These are phyloP conservation scores for Phyllostomus discolor DNA, from an alignment of 2,113 vertebrate genomes.

Conservation along the genomic window DNA sequence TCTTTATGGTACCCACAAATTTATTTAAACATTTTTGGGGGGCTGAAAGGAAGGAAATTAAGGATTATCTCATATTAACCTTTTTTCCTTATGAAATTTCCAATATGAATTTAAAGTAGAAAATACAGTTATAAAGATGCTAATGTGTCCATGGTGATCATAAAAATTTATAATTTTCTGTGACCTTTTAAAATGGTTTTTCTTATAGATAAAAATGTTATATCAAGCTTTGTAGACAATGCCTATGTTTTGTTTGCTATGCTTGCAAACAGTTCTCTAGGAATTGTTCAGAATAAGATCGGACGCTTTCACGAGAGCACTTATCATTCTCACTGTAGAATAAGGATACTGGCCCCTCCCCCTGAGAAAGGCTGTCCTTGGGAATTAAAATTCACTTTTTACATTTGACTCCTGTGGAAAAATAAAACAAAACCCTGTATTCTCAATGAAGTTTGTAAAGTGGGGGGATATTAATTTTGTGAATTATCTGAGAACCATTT, in stretches of 20 bases:
- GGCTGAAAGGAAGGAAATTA: neutral
- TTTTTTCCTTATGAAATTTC: constrained; percentile 24
- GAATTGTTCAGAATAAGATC: neutral
- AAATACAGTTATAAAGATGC: constrained; percentile 26
- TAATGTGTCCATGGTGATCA: constrained; percentile 21
- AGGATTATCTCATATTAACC: constrained; percentile 21
- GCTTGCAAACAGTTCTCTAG: neutral
- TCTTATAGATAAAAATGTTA: neutral
- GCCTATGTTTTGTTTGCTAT: neutral
- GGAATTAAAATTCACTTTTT: constrained; percentile 34
- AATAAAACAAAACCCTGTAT: neutral
- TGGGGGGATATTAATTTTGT: neutral
- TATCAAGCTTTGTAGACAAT: constrained; percentile 2
- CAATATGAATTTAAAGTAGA: constrained; percentile 21
- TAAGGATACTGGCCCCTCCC: neutral
- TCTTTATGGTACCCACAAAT: constrained; percentile 18
- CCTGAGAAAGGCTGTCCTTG: neutral
- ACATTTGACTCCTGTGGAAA: neutral
- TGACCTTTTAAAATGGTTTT: constrained; percentile 30
- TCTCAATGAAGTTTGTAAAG: neutral
- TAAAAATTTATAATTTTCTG: constrained; percentile 45
- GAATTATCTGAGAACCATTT: neutral
- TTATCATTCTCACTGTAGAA: neutral
- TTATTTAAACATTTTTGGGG: constrained; percentile 50
- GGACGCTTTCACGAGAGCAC: neutral